Conservation (phyloP, 2,888 invertebrate species). For the Himalopsyche kuldschensis region DNA sequence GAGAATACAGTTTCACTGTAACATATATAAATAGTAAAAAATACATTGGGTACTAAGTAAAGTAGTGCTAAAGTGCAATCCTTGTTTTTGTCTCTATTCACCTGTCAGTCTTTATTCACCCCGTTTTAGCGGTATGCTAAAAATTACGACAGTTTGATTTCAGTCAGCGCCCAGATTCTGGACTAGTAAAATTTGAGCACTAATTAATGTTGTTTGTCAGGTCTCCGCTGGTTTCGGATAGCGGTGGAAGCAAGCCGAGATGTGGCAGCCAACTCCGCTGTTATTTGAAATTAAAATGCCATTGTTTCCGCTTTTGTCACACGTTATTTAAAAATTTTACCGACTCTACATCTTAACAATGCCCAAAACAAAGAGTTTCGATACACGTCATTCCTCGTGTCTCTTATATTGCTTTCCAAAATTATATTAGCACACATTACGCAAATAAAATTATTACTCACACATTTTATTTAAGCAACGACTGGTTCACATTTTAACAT, state of each 20-base stretch:
- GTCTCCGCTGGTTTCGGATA: neutral
- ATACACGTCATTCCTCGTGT: neutral
- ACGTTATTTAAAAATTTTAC: conserved; percentile 21
- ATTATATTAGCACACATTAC: neutral
- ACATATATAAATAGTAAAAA: too few relatives aligned
- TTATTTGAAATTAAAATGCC: conserved; percentile 22
- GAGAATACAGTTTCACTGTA: too few relatives aligned
- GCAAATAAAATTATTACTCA: neutral
- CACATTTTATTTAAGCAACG: neutral
- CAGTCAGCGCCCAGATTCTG: neutral
- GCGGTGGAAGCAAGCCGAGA: conserved; percentile 6
- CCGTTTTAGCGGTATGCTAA: too few relatives aligned
- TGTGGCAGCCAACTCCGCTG: conserved; percentile 11
- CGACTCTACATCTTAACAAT: neutral
- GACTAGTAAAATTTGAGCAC: neutral
- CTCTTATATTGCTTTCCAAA: neutral
- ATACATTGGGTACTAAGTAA: too few relatives aligned
- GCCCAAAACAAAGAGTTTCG: conserved; percentile 16
- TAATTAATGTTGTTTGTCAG: neutral
- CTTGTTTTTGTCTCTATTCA: too few relatives aligned
- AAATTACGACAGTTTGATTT: neutral
- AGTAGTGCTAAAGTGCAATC: too few relatives aligned
- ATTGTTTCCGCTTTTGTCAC: conserved; percentile 22
- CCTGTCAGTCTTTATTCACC: too few relatives aligned
- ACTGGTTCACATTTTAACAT: neutral